Base-by-base conservation (phyloP, 53 echinoderm and acorn worm species). In the Stichopus horrens region DNA sequence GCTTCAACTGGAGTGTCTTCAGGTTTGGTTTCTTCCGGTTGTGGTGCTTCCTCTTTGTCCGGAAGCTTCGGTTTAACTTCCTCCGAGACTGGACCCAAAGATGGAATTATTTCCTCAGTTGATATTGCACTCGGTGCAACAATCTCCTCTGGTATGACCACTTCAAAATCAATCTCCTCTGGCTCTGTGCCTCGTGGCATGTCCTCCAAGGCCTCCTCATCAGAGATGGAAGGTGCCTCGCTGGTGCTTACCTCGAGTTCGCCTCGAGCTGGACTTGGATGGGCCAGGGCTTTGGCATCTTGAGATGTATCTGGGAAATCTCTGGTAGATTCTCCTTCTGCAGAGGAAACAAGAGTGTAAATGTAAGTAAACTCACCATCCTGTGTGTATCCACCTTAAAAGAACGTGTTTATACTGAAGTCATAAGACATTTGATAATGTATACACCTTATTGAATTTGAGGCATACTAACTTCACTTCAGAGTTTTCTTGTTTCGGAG, bases 151-250 rank as follows among this genome's bases (percentile, higher is more conserved):
- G 86, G 88, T 55, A 92, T 89, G 54, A 83, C 92, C 7, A 84
- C 86, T 51, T 92, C 89, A 57, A 83, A 52, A 13, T 83, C 83
- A 57, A 83, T 10, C 68, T 94, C 96, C 60, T 89, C 92, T 11
- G 87, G 87, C 76, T 89, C 86, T 55, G 89, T 90, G 74, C 93
- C 96, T 11, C 89, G 54, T 55, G 92, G 90, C 0, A 82, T 68
- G 52, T 92, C 90, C 73, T 89, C 86, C n/a, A 89, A 58, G 37
- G 91, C 92, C 20, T 97, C 97, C 88, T 97, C 95, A 58, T 92
- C 92, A 19, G 94, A 91, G 79, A 95, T 92, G 5, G 97, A 97
- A 60, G 97, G 95, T 18, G 95, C 97, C 76, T 97, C 97, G 16
- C 96, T 96, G 56, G 92, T 94, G 88, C 96, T 96, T 75, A 89